These are phyloP conservation scores for Diadumene lineata DNA, from an alignment of 92 coral and sea anemone species.

Conservation along the genomic window DNA sequence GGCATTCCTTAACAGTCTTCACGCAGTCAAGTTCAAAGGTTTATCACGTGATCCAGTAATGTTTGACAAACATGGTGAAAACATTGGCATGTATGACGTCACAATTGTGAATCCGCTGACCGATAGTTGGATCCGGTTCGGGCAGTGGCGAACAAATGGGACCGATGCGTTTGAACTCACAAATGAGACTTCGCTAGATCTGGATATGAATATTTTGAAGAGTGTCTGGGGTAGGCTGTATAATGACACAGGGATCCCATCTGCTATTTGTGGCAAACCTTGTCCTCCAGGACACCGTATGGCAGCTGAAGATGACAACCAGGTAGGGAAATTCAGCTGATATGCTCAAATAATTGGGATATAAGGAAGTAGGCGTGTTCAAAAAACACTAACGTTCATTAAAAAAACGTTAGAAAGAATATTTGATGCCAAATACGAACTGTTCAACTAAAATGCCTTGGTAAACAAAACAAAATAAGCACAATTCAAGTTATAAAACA, in stretches of 20 bases:
- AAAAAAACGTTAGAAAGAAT: too few species aligned
- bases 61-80: conserved; percentile 78
- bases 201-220: conserved; percentile 35
- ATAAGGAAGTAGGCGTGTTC: too few species aligned
- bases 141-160: conserved; percentile 64
- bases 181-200: conserved; percentile 52
- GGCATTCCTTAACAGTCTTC: conserved; percentile 59
- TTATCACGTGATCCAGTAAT: conserved; percentile 70
- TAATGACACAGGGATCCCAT: conserved; percentile 37
- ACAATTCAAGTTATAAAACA: too few species aligned
- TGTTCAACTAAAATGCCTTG: too few species aligned
- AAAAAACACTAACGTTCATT: too few species aligned
- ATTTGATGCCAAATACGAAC: too few species aligned
- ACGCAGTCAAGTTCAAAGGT: conserved; percentile 58
- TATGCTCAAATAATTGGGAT: too few species aligned
- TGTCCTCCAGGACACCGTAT: conserved; percentile 68
- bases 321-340: too few species aligned
- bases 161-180: conserved; percentile 43
- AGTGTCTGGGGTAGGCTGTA: conserved; percentile 46
- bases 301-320: conserved; percentile 43
- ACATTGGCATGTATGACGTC: conserved; percentile 70
- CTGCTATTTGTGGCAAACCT: conserved; percentile 60
- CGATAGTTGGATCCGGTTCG: conserved; percentile 55
- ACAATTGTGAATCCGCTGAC: conserved; percentile 65
- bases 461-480: too few species aligned